phyloP scores from a whole-genome alignment of 1,140 invertebrate genomes.

The Bombus superbus region DNA sequence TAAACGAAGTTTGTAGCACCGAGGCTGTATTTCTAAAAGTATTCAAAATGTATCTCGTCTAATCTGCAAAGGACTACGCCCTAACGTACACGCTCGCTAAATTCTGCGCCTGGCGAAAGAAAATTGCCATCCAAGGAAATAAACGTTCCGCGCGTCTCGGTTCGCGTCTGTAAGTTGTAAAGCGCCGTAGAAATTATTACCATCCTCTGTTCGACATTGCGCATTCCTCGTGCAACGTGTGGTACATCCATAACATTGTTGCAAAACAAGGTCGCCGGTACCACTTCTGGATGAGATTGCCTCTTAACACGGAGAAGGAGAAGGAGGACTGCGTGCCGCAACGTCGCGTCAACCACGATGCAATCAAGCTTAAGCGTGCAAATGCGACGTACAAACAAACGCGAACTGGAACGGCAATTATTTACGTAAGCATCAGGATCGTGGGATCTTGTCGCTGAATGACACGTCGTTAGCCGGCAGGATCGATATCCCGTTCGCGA shows the following conservation, averaged over 20 bases:
- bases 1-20: no score
- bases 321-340: not conserved
- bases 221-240: not conserved
- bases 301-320: not conserved
- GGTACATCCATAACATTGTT: conserved; percentile 21
- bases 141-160: not conserved
- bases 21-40: no score
- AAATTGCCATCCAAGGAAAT: not conserved
- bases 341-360: conserved; percentile 16
- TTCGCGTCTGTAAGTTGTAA: not conserved
- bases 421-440: conserved; percentile 54
- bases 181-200: not conserved
- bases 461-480: conserved; percentile 45
- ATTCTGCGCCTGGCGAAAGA: not conserved
- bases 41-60: no score
- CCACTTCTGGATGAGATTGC: not conserved
- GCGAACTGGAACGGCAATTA: conserved; percentile 49
- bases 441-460: conserved; percentile 42
- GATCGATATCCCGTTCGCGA: conserved; percentile 44
- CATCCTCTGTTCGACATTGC: not conserved
- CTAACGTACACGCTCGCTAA: not conserved
- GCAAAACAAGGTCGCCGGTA: conserved; percentile 22
- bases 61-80: no score
- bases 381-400: conserved; percentile 36
- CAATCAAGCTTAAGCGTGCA: conserved; percentile 28